Conservation (phyloP, 2,113 vertebrate species). For the Chitala chitala region DNA sequence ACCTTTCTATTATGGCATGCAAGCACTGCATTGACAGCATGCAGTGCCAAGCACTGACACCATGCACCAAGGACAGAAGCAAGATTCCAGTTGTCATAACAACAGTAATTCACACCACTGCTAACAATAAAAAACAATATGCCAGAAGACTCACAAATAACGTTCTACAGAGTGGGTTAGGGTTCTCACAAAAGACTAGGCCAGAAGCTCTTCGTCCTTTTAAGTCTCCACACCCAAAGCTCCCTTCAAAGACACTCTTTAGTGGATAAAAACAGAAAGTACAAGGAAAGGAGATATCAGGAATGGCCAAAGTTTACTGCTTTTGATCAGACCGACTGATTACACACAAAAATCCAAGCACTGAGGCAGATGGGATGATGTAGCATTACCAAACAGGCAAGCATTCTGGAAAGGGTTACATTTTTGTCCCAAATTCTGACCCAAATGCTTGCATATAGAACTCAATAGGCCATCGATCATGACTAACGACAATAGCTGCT, state of each 20-base stretch:
- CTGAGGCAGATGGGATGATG: no score
- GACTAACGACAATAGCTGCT: no score
- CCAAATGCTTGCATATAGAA: no score
- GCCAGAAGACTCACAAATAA: conserved; percentile 84
- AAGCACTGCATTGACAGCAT: conserved; percentile 43
- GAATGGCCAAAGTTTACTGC: no score
- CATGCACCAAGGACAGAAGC: background rate
- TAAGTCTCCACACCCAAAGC: conserved; percentile 89
- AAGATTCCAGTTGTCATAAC: conserved; percentile 45
- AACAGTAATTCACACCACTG: conserved; percentile 53
- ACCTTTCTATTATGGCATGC: background rate
- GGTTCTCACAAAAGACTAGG: conserved; percentile 92
- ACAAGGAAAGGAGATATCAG: no score
- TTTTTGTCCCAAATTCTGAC: no score
- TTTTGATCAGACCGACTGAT: no score
- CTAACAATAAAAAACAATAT: background rate
- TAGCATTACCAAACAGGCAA: no score
- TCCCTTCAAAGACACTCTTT: conserved; percentile 94
- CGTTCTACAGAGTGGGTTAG: conserved; percentile 80
- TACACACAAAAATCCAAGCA: no score
- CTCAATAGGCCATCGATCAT: no score
- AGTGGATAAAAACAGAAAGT: conserved; percentile 55
- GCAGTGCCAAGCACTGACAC: conserved; percentile 39
- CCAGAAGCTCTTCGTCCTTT: conserved; percentile 89
- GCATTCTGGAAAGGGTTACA: no score